Conservation (phyloP, 2,113 vertebrate genomes). For the Meles meles region DNA sequence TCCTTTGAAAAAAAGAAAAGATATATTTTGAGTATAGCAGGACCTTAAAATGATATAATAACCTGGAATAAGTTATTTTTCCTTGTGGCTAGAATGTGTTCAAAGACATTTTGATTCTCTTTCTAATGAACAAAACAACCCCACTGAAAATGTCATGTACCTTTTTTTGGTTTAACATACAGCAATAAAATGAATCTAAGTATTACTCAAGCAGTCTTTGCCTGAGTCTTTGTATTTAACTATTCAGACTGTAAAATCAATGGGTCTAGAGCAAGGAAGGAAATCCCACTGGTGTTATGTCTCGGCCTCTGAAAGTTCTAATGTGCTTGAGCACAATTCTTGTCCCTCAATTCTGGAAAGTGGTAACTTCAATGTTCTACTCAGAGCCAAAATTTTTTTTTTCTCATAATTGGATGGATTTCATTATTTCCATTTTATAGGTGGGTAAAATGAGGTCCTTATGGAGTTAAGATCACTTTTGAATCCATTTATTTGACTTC, state of each 20-base stretch:
- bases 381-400: not conserved
- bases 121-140: not conserved
- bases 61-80: not conserved
- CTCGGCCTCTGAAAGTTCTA: not conserved
- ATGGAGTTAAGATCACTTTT: not conserved
- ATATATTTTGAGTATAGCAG: not conserved
- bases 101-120: not conserved
- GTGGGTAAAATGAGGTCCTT: not conserved
- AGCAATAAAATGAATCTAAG: not conserved
- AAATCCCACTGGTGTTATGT: rapidly evolving
- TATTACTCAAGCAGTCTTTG: not conserved
- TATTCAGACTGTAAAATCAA: not conserved
- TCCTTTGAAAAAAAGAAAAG: not conserved
- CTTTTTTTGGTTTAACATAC: not conserved
- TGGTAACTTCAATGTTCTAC: rapidly evolving
- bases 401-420: not conserved
- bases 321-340: rapidly evolving
- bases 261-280: not conserved
- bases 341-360: not conserved
- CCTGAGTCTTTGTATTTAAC: not conserved
- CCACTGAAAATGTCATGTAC: not conserved
- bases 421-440: not conserved
- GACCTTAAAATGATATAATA: not conserved
- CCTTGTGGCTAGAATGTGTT: not conserved
- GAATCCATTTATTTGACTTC: not conserved